Percentiles rank a stretch among this genome's conserved stretches.
Evolutionary conservation across 1,140 invertebrate genomes (phyloP).

Genomic region (roundworm (Caenorhabditis elegans)): WBcel235 BX284606.5:14980501-14981000

Average conservation of each 20-base stretch:
- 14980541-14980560: too few species aligned
- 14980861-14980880: neutral
- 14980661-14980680: slow-evolving; percentile 25
- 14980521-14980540: too few species aligned
- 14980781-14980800: slow-evolving; percentile 5
- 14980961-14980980: slow-evolving; percentile 32
- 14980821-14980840: slow-evolving; percentile 18
- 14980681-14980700: neutral
- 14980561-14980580: too few species aligned
- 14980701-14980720: slow-evolving; percentile 19
- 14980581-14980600: too few species aligned
- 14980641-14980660: too few species aligned
- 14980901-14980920: neutral
- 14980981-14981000: slow-evolving; percentile 24
- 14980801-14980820: neutral
- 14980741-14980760: slow-evolving; percentile 14
- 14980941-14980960: neutral
- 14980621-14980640: too few species aligned
- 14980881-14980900: neutral
- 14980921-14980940: neutral
- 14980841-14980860: too few species aligned
- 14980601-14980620: too few species aligned
- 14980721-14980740: neutral
- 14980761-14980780: neutral
- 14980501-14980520: too few species aligned